Base-by-base conservation (phyloP, 2,113 vertebrate species). In the Pogonocichla stellata region DNA sequence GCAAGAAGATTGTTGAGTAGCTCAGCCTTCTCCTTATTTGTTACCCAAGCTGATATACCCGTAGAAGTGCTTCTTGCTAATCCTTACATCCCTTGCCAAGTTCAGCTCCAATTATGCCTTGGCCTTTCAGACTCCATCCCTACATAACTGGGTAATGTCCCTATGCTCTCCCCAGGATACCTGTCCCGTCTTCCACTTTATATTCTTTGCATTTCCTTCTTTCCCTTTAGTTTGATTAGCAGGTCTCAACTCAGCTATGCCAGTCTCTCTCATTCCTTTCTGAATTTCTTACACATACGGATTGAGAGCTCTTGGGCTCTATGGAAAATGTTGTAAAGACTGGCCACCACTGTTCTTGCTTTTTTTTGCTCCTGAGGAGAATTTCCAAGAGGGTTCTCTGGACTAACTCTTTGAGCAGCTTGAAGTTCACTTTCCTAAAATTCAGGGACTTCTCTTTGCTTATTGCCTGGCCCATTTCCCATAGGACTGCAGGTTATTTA, bases 281-380 rank as follows among this genome's bases (percentile, higher is more conserved):
- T 24, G 34, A 1, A 29, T 69, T 64, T 80, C 47, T 67, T 48
- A 43, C 2, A 42, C 3, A 2, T 38, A n/a, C 0, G 0, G 8
- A 31, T 4, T 0, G 1, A 61, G 25, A 78, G 14, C 2, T 50
- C 22, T 64, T 73, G 8, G 4, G 1, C 3, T 69, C 9, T 58
- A 2, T 33, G 14, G 18, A 58, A 53, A 81, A 20, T 2, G 1
- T 17, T n/a, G 5, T 67, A 54, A 62, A 62, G n/a, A 18, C 23
- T 16, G 36, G 9, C 3, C 20, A 40, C 5, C 4, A 85, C 18
- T 69, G 4, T 34, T 88, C 31, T 56, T 81, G 14, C 4, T 64
- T 16, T 22, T 42, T 56, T 16, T 22, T 56, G 20, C 23, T 31
- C 22, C 22, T 45, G 34, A 45, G 18, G 14, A 26, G 5, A 48